Conservation (phyloP, 2,888 invertebrate species). For the Clunio marinus region DNA sequence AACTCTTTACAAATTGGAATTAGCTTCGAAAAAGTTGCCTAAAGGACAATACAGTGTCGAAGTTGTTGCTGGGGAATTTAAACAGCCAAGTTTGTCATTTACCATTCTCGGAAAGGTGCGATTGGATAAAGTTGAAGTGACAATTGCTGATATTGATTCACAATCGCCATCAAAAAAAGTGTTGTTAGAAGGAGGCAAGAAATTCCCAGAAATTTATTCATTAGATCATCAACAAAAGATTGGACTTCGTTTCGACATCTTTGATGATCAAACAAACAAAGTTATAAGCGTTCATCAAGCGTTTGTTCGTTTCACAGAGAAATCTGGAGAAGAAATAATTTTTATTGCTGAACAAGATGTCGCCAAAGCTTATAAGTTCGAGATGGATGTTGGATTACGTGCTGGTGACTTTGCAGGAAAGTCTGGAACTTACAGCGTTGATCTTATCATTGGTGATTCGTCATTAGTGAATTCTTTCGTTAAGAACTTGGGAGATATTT, state of each 20-base stretch:
- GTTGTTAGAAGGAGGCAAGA: slow-evolving; percentile 69
- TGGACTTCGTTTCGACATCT: slow-evolving; percentile 71
- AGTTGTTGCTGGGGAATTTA: slow-evolving; percentile 64
- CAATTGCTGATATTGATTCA: slow-evolving; percentile 86
- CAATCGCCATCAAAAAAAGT: slow-evolving; percentile 73
- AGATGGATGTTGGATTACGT: slow-evolving; percentile 79
- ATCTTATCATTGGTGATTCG: slow-evolving; percentile 86
- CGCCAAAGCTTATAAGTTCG: slow-evolving; percentile 77
- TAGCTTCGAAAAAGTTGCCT: slow-evolving; percentile 71
- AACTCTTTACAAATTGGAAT: slow-evolving; percentile 69
- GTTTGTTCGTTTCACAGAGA: slow-evolving; percentile 73
- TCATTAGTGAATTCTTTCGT: slow-evolving; percentile 83
- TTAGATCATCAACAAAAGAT: slow-evolving; percentile 90
- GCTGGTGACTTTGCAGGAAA: slow-evolving; percentile 71
- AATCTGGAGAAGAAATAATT: slow-evolving; percentile 75
- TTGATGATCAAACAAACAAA: slow-evolving; percentile 64
- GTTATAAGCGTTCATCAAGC: slow-evolving; percentile 78
- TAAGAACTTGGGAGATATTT: slow-evolving; percentile 78
- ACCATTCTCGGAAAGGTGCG: slow-evolving; percentile 73
- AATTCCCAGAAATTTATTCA: slow-evolving; percentile 64
- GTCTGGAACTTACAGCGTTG: slow-evolving; percentile 76
- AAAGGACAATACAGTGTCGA: slow-evolving; percentile 82
- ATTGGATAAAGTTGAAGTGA: slow-evolving; percentile 76
- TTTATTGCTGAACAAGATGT: slow-evolving; percentile 89
- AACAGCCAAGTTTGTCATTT: slow-evolving; percentile 57